Conservation (phyloP, 2,888 invertebrate species). For the Andrena trimmerana region DNA sequence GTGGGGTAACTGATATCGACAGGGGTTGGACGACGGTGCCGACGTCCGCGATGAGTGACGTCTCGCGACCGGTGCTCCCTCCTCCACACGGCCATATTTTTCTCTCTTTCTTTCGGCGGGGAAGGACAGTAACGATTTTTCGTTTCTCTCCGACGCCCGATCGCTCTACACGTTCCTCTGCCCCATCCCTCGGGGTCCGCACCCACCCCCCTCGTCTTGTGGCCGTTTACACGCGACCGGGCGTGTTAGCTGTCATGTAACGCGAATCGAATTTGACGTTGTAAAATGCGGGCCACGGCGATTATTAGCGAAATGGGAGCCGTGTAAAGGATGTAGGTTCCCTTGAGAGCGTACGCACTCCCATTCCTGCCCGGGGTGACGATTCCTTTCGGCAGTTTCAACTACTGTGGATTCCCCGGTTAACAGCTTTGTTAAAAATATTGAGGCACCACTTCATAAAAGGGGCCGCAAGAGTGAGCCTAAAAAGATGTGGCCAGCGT, state of each 20-base stretch:
- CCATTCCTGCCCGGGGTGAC: neutral
- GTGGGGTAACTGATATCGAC: conserved; percentile 73
- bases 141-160: conserved; percentile 41
- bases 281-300: conserved; percentile 53
- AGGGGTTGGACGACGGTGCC: conserved; percentile 63
- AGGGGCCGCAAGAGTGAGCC: too few relatives aligned
- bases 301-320: conserved; percentile 62
- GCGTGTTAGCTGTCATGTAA: conserved; percentile 58
- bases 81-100: conserved; percentile 42
- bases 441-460: too few relatives aligned
- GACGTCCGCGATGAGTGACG: conserved; percentile 65
- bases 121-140: conserved; percentile 63
- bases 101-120: conserved; percentile 17
- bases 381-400: neutral
- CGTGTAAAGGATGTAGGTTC: conserved; percentile 43
- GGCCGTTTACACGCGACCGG: conserved; percentile 54
- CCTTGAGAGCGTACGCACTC: neutral
- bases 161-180: neutral
- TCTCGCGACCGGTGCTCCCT: conserved; percentile 63
- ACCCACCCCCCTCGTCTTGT: neutral
- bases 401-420: neutral
- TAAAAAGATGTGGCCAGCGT: too few relatives aligned
- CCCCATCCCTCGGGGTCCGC: neutral
- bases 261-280: conserved; percentile 57
- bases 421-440: neutral